phyloP scores from a whole-genome alignment of 2,888 invertebrate species.

The Eilema depressum region DNA sequence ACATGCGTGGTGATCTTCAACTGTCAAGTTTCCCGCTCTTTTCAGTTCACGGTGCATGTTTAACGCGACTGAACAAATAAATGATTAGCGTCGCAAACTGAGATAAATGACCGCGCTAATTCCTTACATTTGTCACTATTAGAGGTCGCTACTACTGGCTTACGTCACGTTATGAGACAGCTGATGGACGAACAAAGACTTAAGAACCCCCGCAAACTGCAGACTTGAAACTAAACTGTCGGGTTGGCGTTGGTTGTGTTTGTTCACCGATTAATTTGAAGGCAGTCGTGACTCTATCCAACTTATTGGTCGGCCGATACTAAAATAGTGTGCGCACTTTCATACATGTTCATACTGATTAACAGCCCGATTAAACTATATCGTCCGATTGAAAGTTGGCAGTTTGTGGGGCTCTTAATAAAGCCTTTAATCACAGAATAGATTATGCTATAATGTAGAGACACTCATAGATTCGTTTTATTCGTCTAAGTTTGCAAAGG shows the following conservation, averaged over 20 bases:
- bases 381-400: no score
- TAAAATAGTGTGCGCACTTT: no score
- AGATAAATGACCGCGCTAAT: conserved; percentile 71
- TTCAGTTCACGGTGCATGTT: conserved; percentile 24
- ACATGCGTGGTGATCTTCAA: conserved; percentile 2
- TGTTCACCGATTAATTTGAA: no score
- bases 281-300: no score
- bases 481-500: no score
- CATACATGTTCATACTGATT: no score
- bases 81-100: conserved; percentile 65
- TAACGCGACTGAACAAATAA: conserved; percentile 44
- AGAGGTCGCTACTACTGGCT: conserved; percentile 37
- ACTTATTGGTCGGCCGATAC: no score
- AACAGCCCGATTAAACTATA: no score
- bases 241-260: no score
- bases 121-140: conserved; percentile 71
- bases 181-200: conserved; percentile 20
- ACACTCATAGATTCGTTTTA: neutral
- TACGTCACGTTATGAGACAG: conserved; percentile 37
- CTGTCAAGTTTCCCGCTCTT: neutral
- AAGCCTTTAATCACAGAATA: no score
- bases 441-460: neutral
- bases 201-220: neutral
- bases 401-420: no score
- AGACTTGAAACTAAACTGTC: no score